phyloP scores from a whole-genome alignment of 2,888 invertebrate genomes.

The Deilephila porcellus region DNA sequence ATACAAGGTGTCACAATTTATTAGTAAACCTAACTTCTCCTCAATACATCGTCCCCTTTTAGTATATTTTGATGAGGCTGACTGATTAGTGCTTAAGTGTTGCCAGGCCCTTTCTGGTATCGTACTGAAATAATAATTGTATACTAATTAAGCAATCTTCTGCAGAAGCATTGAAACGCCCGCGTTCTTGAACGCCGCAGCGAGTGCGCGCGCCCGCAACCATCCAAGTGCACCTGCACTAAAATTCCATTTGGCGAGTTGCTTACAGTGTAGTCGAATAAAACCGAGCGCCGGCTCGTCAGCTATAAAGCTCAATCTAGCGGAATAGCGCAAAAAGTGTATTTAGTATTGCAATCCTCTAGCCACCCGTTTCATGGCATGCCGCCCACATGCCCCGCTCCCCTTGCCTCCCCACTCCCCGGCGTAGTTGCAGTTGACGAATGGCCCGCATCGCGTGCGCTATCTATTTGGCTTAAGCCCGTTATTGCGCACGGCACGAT shows the following conservation, averaged over 20 bases:
- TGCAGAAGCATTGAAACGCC: not conserved
- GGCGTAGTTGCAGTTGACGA: constrained; percentile 31
- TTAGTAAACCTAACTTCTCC: no score
- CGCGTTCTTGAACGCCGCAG: no score
- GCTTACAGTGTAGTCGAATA: constrained; percentile 4
- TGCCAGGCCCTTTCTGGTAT: no score
- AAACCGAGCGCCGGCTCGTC: not conserved
- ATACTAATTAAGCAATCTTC: not conserved
- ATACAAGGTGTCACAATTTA: no score
- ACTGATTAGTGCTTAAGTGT: no score
- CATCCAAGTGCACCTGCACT: not conserved
- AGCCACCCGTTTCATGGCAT: not conserved
- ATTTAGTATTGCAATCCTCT: not conserved
- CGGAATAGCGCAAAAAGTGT: not conserved
- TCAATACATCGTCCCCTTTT: no score
- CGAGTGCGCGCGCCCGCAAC: not conserved
- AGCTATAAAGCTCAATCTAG: constrained; percentile 35
- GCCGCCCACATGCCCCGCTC: not conserved
- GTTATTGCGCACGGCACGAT: constrained; percentile 18
- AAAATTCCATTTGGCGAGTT: not conserved
- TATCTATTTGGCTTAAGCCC: constrained; percentile 15
- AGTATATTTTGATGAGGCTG: no score
- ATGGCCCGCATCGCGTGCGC: constrained; percentile 34
- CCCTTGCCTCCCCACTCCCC: constrained; percentile 2
- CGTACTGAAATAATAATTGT: no score